Base-by-base conservation (phyloP, 2,113 vertebrate genomes). In the Caretta caretta region DNA sequence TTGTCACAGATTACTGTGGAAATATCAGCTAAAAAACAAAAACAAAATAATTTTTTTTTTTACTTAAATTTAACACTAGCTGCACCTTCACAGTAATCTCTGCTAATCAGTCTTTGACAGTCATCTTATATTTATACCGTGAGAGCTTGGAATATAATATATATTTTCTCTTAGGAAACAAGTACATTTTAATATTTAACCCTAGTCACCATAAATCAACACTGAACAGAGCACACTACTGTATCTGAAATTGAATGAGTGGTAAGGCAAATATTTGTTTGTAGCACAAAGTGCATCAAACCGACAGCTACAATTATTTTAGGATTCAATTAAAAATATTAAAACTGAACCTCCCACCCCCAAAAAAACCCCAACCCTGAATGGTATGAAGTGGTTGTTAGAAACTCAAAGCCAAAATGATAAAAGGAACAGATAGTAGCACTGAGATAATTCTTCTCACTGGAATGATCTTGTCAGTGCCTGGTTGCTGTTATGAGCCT, bases 1-100 rank as follows among this genome's bases (percentile, higher is more conserved):
- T 99, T 99, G 97, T 99, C 99, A 80, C 99, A 99, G 49, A 99
- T 99, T 84, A 99, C 99, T 0, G 98, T 99, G 96, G 99, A 99
- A 94, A 99, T 99, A 92, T 99, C 99, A 49, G 99, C 99, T 99
- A 96, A 96, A 96, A 85, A 92, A 93, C 86, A 59, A 46, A 81
- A 80, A 59, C 69, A 90, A 49, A 89, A 1, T 4, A 86, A 8
- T 2, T 46, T 53, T 31, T n/a, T 42, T 42, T 92, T 84, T 62
- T 31, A 46, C 42, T 51, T 17, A 80, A 80, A 85, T 31, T 25
- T 56, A 83, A 75, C n/a, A 3, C 6, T 42, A 48, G 86, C 80
- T 90, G 22, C 79, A 90, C 11, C 46, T 83, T 94, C 50, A 10
- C 2, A 84, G 49, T 83, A 87, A 62, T 38, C 51, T 53, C 53